Base-by-base conservation (phyloP, 2,888 invertebrate species). In the Hypena proboscidalis region DNA sequence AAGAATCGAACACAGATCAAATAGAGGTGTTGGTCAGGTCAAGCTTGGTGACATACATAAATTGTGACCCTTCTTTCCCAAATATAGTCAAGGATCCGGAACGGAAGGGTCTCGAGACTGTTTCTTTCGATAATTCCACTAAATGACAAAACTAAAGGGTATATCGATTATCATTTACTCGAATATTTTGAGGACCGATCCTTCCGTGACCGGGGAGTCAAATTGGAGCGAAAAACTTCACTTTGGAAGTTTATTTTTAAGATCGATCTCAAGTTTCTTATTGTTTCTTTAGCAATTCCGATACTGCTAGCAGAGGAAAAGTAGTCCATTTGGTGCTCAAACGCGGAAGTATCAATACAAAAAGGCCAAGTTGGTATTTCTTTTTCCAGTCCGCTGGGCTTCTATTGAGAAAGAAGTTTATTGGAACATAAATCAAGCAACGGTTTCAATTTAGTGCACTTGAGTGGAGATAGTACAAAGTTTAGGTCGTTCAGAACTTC, bases 121-220 rank as follows among this genome's bases (percentile, higher is more conserved):
- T 47, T 62, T 50, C 30, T 61, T 51, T 44, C 32, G 42, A 46
- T 47, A 52, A 57, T 48, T 46, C 41, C 19, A 20, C 17, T 44
- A n/a, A n/a, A n/a, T n/a, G n/a, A n/a, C n/a, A n/a, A n/a, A n/a
- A n/a, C n/a, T n/a, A 44, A 61, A 53, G 45, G 39, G 36, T 48
- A 32, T 52, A 50, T 48, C 49, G 51, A 55, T 55, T 53, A 52
- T 55, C 43, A 53, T 59, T 55, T 52, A 49, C 39, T 46, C 38
- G 47, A 43, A 58, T 36, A 62, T 49, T 58, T 49, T 42, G 29
- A 54, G 40, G 51, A 54, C 44, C 43, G 7, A 19, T 27, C 23
- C 39, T 34, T 44, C 11, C 50, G 57, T 65, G 50, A 54, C 35
- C 27, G 42, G 37, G 21, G 36, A 55, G 21, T 21, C 22, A 32